These are phyloP conservation scores for Mesorhabditis spiculigera DNA, from an alignment of 2,888 invertebrate species.

Conservation along the genomic window DNA sequence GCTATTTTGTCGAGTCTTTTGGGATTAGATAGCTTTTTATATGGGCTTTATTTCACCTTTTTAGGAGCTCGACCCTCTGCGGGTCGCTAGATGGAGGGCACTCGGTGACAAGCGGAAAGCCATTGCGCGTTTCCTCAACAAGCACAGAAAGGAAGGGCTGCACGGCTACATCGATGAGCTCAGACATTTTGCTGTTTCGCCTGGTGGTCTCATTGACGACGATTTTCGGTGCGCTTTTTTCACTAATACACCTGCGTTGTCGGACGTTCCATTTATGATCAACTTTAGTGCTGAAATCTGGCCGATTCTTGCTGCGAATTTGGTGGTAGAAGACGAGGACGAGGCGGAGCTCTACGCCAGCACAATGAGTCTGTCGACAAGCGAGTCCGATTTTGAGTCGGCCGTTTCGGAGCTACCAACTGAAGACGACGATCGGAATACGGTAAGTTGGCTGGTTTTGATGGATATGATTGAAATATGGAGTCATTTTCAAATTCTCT, in stretches of 20 bases:
- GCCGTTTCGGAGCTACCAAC: background rate
- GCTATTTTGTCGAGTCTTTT: too few species aligned
- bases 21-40: too few species aligned
- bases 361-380: conserved; percentile 5
- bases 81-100: conserved; percentile 24
- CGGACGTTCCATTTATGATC: background rate
- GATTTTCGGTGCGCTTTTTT: conserved; percentile 31
- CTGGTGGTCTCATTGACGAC: conserved; percentile 43
- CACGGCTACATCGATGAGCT: conserved; percentile 33
- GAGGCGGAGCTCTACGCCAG: background rate
- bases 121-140: conserved; percentile 27
- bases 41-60: too few species aligned
- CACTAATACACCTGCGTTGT: background rate
- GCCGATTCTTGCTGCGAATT: conserved; percentile 41
- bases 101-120: conserved; percentile 29
- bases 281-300: conserved; percentile 26
- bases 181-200: conserved; percentile 32
- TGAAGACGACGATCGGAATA: background rate
- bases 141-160: conserved; percentile 27
- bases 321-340: conserved; percentile 21
- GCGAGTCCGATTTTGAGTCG: background rate
- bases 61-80: conserved; percentile 17
- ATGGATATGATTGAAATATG: background rate
- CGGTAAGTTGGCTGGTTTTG: background rate
- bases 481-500: background rate